Conservation (phyloP, 2,113 vertebrate species). For the Corythoichthys haematopterus region DNA sequence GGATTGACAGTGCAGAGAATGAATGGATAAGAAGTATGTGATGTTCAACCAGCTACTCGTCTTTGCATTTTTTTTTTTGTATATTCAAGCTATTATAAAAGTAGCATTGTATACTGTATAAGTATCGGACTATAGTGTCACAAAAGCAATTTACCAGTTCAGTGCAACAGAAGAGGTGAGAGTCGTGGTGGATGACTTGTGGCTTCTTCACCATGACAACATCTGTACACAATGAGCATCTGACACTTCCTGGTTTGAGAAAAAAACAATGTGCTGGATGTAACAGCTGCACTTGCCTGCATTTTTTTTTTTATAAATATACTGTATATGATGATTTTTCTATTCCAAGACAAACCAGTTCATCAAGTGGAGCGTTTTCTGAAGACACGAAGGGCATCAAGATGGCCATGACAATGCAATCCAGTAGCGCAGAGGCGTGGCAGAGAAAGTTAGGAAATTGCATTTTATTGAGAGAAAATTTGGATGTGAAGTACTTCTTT, state of each 20-base stretch:
- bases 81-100: too few relatives aligned
- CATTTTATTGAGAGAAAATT: neutral
- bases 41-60: too few relatives aligned
- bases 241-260: neutral
- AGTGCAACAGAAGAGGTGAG: neutral
- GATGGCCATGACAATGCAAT: neutral
- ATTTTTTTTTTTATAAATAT: neutral
- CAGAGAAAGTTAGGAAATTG: neutral
- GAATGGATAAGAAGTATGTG: too few relatives aligned
- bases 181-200: neutral
- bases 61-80: too few relatives aligned
- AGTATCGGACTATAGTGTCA: too few relatives aligned
- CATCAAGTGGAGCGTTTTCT: neutral
- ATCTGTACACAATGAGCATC: neutral
- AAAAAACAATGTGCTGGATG: neutral
- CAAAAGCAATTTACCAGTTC: neutral
- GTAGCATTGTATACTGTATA: too few relatives aligned
- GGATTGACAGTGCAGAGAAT: too few relatives aligned
- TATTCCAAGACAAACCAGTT: neutral
- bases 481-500: neutral
- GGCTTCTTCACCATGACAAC: neutral
- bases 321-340: neutral
- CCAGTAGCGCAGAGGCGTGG: neutral
- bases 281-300: neutral
- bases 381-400: neutral